Base-by-base conservation (phyloP, 1,140 invertebrate genomes). In the Bombus impatiens region DNA sequence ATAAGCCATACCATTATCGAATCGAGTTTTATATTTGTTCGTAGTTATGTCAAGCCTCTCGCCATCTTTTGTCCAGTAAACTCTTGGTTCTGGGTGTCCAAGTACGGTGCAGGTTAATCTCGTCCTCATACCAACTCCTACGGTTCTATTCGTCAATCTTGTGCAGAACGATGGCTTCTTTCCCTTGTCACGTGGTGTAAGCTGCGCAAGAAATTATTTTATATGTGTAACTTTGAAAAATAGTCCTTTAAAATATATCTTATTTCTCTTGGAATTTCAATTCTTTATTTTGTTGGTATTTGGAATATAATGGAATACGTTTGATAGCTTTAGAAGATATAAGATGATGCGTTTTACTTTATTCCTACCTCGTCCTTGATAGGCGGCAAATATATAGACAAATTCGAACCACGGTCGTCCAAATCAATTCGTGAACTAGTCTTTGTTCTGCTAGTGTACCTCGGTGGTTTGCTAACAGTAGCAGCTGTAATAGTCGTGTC, bases 41-140 rank as follows among this genome's bases (percentile, higher is more conserved):
- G 96, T 93, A 92, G 90, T 95, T 88, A 83, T 94, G 87, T 93
- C 91, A 10, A 97, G 87, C n/a, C 96, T 94, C 68, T 96, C 93
- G 12, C 97, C 97, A 93, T 98, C 97, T 93, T 97, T 98, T 32
- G 97, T 97, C 98, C 98, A 99, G 87, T 97, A 96, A 6, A 99
- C 95, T 72, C 96, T 96, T 1, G 98, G 97, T 88, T 98, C 97
- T 1, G 98, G 97, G 85, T 96, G 96, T n/a, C 97, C 97, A 75
- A 98, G 96, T 2, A 99, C 96, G 82, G 97, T 97, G 92, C 98
- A 99, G 6, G 97, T 97, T n/a, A 99, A 94, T 91, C 97, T 97
- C 3, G 98, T 96, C 86, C 96, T 95, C 42, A 97, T 97, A 18
- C 97, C 97, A 91, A 97, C 96, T 0, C 97, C 96, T 3, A 97